Evolutionary conservation across 1,140 invertebrate species (phyloP), one percentile per base, ranked within the genome.

Genomic region (Cydia pomonella): DNA sequence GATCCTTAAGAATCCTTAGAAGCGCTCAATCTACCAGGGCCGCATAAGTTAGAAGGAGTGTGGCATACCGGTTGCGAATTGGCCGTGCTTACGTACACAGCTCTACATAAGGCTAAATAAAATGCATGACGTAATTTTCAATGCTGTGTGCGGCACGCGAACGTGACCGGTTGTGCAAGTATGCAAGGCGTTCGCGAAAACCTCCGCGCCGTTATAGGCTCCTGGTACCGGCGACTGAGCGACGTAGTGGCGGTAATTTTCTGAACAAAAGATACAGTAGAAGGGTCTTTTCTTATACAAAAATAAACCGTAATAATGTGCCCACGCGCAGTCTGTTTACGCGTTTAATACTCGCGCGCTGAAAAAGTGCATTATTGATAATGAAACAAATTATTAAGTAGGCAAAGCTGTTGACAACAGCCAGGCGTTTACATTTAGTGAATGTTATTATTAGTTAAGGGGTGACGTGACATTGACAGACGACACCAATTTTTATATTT

Each of bases 91-190:
- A 73, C 41, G 75, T 59, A 80, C 77, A 76, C 78, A 84, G 83
- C 84, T 84, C 84, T 84, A 86, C 80, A 85, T 87, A 91, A 86
- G 82, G 89, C 82, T 84, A 87, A 88, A 87, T 85, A 82, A 85
- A 87, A 80, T 81, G 75, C 76, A 80, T 89, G 87, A 90, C 84
- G 87, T 88, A 89, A 91, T 82, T 80, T 79, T 81, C 81, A 85
- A 84, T 84, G 85, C 82, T 86, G 84, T 82, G 86, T 84, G 87
- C 85, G 84, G 80, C 77, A 62, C 79, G 78, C 80, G 74, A 76
- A 82, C 82, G 80, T 77, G 82, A 80, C 81, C 78, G 80, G 81
- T 84, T 85, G 80, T 80, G 81, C 82, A 85, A 84, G 82, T 84
- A 77, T 83, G 79, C 78, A 76, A 75, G 79, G 78, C 79, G 74